Conservation (phyloP, 2,888 invertebrate species). For the Platycheirus albimanus region DNA sequence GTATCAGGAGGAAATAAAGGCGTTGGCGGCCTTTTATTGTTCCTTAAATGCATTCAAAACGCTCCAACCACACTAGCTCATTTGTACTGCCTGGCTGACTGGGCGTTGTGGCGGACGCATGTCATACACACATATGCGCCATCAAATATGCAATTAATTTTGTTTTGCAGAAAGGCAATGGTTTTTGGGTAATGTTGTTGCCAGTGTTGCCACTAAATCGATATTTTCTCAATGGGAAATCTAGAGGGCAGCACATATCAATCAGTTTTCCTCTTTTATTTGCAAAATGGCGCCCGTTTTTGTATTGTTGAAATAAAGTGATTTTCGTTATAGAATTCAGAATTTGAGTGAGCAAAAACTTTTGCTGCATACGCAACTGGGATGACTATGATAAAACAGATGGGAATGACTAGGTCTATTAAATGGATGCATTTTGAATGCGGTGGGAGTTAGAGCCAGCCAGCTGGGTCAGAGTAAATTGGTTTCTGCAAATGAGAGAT, state of each 20-base stretch:
- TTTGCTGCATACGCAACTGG: constrained; percentile 29
- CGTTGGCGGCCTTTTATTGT: constrained; percentile 34
- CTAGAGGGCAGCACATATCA: not conserved
- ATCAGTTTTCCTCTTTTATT: constrained; percentile 26
- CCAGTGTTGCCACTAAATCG: constrained; percentile 34
- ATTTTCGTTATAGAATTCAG: constrained; percentile 45
- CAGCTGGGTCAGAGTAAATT: constrained; percentile 59
- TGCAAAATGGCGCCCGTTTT: constrained; percentile 11
- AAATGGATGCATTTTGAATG: not conserved
- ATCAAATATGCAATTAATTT: constrained; percentile 72
- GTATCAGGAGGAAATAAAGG: constrained; percentile 20
- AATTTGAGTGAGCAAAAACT: constrained; percentile 55
- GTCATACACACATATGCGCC: constrained; percentile 44
- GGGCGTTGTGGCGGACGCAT: not conserved
- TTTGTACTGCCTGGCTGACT: not conserved
- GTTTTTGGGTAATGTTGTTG: not conserved
- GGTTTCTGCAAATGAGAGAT: constrained; percentile 45
- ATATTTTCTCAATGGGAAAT: constrained; percentile 29
- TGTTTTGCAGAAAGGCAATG: constrained; percentile 20
- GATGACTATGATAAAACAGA: not conserved
- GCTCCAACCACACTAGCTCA: constrained; percentile 11
- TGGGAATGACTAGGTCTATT: not conserved
- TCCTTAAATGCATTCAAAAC: constrained; percentile 58
- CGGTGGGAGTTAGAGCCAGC: too few species aligned
- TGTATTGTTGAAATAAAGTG: constrained; percentile 65